Evolutionary conservation across 2,113 vertebrate genomes (phyloP).

Genomic region (Engraulis encrasicolus): DNA sequence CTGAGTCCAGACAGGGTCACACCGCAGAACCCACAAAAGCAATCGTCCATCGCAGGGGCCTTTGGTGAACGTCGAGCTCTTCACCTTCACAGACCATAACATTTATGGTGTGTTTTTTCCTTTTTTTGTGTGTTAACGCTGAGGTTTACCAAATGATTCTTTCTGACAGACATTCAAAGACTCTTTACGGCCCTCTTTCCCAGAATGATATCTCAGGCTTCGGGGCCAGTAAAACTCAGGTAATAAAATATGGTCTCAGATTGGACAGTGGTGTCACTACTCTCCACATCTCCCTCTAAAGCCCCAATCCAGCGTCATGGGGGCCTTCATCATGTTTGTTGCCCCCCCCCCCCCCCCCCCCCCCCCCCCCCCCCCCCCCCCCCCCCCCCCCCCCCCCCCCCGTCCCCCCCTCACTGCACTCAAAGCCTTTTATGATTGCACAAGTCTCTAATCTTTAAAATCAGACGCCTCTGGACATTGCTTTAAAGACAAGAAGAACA

Average conservation of each 20-base stretch:
- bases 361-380: too few relatives aligned
- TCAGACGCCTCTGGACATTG: background rate
- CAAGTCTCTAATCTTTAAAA: background rate
- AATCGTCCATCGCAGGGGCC: background rate
- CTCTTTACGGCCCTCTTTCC: background rate
- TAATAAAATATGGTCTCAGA: background rate
- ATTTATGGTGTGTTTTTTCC: background rate
- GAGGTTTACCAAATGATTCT: background rate
- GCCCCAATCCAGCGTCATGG: background rate
- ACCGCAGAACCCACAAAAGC: background rate
- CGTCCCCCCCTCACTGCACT: too few relatives aligned
- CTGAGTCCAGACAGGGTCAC: background rate
- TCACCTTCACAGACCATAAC: slow-evolving; percentile 15
- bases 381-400: too few relatives aligned
- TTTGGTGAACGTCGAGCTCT: background rate
- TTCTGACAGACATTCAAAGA: too few relatives aligned
- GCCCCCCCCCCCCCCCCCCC: too few relatives aligned
- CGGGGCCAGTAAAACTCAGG: background rate
- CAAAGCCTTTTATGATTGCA: background rate
- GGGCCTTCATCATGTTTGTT: background rate
- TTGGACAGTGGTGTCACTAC: background rate
- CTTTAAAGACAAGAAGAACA: background rate
- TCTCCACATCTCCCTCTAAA: background rate
- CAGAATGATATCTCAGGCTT: background rate
- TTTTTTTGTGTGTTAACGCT: slow-evolving; percentile 4